phyloP scores from a whole-genome alignment of 2,888 invertebrate genomes.

The Drosophila robusta region DNA sequence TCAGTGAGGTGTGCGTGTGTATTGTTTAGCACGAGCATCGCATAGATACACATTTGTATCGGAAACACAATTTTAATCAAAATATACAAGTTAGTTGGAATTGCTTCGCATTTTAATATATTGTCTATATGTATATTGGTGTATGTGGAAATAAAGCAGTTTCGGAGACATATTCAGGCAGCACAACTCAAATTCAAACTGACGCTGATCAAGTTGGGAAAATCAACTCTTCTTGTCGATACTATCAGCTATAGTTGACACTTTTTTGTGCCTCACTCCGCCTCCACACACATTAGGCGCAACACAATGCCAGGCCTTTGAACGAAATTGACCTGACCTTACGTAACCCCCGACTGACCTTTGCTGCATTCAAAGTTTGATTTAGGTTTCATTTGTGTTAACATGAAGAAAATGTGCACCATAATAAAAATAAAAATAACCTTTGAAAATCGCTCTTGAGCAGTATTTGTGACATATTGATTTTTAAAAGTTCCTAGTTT shows the following conservation, averaged over 20 bases:
- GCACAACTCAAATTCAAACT: too few relatives aligned
- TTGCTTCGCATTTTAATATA: conserved; percentile 27
- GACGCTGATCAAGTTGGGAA: neutral
- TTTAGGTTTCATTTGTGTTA: neutral
- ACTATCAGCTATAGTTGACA: neutral
- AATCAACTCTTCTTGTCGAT: neutral
- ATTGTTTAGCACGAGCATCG: conserved; percentile 45
- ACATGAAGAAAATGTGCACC: neutral
- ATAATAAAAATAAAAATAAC: neutral
- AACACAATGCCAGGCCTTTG: conserved; percentile 1
- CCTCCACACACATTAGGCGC: neutral
- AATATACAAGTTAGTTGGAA: conserved; percentile 52
- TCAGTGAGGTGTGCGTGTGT: conserved; percentile 62
- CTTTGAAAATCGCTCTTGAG: neutral
- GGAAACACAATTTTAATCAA: conserved; percentile 68
- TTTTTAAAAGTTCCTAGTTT: too few relatives aligned
- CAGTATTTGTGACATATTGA: too few relatives aligned
- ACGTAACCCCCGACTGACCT: conserved; percentile 8
- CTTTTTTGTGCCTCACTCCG: neutral
- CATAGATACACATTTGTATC: conserved; percentile 37
- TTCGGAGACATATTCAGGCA: conserved; percentile 1
- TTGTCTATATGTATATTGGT: too few relatives aligned
- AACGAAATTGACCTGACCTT: conserved; percentile 1
- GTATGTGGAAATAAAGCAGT: conserved; percentile 13
- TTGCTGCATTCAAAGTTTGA: conserved; percentile 1